A percentile compares a stretch with the other conserved stretches of the same genome.
phyloP scores from a whole-genome alignment of 1,140 invertebrate genomes.

The Brachionus calyciflorus region DNA sequence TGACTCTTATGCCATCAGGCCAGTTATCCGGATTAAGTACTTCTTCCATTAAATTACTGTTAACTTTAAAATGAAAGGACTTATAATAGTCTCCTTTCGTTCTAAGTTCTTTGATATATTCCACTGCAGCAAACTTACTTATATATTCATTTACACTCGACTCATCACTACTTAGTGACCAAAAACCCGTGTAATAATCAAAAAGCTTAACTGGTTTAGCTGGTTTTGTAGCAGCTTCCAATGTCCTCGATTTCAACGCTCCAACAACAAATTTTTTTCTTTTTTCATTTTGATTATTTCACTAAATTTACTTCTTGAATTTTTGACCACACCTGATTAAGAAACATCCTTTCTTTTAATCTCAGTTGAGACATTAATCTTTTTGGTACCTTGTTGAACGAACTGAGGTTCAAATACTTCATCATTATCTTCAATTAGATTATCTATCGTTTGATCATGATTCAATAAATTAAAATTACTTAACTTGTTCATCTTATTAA shows the following conservation, averaged over 20 bases:
- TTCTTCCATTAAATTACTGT: background rate
- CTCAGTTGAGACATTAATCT: background rate
- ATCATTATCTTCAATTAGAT: background rate
- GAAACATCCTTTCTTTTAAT: background rate
- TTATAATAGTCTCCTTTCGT: background rate
- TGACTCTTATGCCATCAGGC: constrained; percentile 12
- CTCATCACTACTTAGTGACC: constrained; percentile 21
- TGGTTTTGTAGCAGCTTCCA: constrained; percentile 1
- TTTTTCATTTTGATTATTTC: background rate
- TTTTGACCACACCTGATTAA: background rate
- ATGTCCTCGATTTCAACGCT: background rate
- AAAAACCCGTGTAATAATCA: too few relatives aligned
- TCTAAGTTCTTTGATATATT: constrained; percentile 5
- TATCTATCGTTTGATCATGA: background rate
- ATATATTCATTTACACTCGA: background rate
- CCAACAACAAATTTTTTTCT: constrained; percentile 5
- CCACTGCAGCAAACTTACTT: background rate
- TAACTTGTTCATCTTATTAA: too few relatives aligned
- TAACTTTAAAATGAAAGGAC: constrained; percentile 10
- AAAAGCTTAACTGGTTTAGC: too few relatives aligned
- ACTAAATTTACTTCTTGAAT: background rate
- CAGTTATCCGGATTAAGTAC: constrained; percentile 16
- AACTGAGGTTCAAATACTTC: background rate
- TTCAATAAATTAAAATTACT: background rate
- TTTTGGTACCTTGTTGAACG: background rate